A percentile compares a stretch with the other conserved stretches of the same genome.
phyloP scores from a whole-genome alignment of 2,113 vertebrate genomes.

The Sebastes schlegelii region DNA sequence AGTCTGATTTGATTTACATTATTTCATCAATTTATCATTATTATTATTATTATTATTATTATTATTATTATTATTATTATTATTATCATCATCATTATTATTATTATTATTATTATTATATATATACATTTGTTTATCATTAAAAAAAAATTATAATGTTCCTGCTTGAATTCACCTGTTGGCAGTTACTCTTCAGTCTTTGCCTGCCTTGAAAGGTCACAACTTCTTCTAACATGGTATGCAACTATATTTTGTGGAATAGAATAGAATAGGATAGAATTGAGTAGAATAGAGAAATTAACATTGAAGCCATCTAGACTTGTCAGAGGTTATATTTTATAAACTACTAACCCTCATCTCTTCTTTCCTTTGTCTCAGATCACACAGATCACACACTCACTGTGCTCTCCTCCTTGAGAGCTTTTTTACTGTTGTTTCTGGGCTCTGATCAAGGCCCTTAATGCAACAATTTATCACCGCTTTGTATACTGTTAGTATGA shows the following conservation, averaged over 20 bases:
- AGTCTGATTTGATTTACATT: neutral
- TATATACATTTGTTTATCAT: too few relatives aligned
- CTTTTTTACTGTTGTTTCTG: constrained; percentile 28
- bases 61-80: too few relatives aligned
- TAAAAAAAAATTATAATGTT: neutral
- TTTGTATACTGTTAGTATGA: constrained; percentile 37
- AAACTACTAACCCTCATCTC: neutral
- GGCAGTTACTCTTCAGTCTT: neutral
- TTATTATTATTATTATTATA: too few relatives aligned
- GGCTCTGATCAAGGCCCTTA: constrained; percentile 44
- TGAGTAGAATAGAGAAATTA: neutral
- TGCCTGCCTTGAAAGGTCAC: neutral
- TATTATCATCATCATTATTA: too few relatives aligned
- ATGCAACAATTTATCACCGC: constrained; percentile 31
- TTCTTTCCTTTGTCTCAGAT: neutral
- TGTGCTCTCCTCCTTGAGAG: constrained; percentile 33
- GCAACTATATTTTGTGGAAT: neutral
- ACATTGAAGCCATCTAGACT: neutral
- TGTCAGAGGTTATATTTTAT: neutral
- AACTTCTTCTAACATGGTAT: neutral
- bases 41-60: neutral
- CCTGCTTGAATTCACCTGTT: constrained; percentile 9
- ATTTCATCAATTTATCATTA: neutral
- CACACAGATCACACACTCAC: constrained; percentile 5
- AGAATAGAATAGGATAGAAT: neutral